Evolutionary conservation across 2,113 vertebrate species (phyloP).

Genomic region (Lophochroa leadbeateri): DNA sequence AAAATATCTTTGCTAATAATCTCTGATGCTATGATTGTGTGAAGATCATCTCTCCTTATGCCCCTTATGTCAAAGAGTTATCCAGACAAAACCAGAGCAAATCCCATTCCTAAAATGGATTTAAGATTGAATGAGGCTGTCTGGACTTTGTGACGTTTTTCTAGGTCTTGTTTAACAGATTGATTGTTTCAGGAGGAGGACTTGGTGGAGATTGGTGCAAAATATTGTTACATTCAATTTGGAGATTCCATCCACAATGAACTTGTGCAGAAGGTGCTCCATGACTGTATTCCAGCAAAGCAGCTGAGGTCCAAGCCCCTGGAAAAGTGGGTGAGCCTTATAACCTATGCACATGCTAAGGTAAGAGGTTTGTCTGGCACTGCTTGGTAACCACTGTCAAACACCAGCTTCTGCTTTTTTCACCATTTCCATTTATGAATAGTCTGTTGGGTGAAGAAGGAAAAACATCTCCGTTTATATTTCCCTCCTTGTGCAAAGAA

Average conservation of each 20-base stretch:
- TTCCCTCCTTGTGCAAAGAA: no score
- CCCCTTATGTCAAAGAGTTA: neutral
- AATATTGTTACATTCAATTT: slow-evolving; percentile 86
- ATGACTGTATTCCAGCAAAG: slow-evolving; percentile 81
- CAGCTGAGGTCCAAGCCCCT: slow-evolving; percentile 84
- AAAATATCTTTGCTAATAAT: neutral
- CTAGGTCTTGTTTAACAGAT: neutral
- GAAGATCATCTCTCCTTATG: neutral
- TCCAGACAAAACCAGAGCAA: neutral
- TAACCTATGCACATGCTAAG: slow-evolving; percentile 81
- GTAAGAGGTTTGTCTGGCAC: slow-evolving; percentile 69
- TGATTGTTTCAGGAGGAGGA: slow-evolving; percentile 83
- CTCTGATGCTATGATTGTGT: neutral
- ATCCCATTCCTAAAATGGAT: neutral
- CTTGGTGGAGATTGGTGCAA: slow-evolving; percentile 82
- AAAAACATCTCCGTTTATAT: neutral
- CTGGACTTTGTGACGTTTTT: neutral
- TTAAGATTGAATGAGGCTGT: neutral
- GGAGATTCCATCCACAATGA: slow-evolving; percentile 70
- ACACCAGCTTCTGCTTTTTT: neutral
- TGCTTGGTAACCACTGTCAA: neutral
- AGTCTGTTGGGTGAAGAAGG: neutral
- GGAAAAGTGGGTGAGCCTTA: slow-evolving; percentile 84
- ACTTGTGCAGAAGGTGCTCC: slow-evolving; percentile 77
- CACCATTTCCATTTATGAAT: neutral